A percentile compares a stretch with the other conserved stretches of the same genome.
These are phyloP conservation scores for Sturnira hondurensis DNA, from an alignment of 2,113 vertebrate species.

Conservation along the genomic window DNA sequence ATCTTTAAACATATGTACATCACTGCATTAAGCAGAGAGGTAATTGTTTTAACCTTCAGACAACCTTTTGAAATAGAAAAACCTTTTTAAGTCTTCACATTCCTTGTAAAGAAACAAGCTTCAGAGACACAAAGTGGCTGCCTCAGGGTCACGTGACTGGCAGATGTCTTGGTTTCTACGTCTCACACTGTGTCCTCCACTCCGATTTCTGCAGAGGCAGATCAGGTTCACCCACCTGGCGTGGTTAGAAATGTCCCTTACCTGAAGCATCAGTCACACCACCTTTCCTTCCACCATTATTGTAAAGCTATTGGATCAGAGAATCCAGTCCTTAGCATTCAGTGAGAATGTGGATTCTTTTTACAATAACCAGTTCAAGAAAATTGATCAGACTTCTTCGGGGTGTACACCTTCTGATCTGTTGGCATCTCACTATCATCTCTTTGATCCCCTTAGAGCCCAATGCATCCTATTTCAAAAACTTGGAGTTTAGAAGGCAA, in stretches of 20 bases:
- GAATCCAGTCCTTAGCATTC: background rate
- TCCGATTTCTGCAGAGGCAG: background rate
- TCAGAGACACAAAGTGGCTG: background rate
- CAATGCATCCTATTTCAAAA: constrained; percentile 4
- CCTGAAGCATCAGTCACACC: background rate
- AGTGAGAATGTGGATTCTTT: constrained; percentile 44
- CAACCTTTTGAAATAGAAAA: background rate
- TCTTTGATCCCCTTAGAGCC: constrained; percentile 26
- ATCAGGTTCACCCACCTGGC: background rate
- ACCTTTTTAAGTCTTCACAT: background rate
- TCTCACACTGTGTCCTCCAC: background rate
- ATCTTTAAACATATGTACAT: background rate
- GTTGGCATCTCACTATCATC: constrained; percentile 42
- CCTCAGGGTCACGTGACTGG: background rate
- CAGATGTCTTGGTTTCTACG: background rate
- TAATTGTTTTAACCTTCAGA: background rate
- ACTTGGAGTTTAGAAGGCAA: constrained; percentile 47
- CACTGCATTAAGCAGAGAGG: background rate
- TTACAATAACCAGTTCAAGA: constrained; percentile 20
- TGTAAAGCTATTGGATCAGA: background rate
- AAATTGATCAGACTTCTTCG: constrained; percentile 22
- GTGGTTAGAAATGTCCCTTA: background rate
- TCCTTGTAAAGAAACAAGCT: background rate
- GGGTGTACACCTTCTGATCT: background rate
- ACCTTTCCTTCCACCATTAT: background rate